A percentile compares a stretch with the other conserved stretches of the same genome.
Evolutionary conservation across 2,888 invertebrate genomes (phyloP).

Genomic region (Drosophila subsilvestris): DNA sequence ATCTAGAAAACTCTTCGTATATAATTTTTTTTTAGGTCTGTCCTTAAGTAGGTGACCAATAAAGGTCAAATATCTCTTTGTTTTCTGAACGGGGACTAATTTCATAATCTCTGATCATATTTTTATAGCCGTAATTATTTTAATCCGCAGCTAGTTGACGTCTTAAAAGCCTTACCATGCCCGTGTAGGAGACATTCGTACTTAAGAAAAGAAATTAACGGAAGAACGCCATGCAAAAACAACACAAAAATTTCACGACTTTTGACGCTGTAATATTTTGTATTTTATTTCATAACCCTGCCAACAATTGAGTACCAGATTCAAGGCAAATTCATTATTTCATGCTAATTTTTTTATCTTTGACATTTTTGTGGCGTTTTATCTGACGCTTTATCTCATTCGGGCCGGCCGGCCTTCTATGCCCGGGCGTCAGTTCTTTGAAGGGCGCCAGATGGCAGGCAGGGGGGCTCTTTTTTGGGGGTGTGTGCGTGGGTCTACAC

Average conservation of each 20-base stretch:
- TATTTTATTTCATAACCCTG: slow-evolving; percentile 24
- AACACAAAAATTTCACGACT: too few relatives aligned
- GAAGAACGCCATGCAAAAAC: too few relatives aligned
- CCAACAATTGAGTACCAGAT: slow-evolving; percentile 18
- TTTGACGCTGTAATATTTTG: slow-evolving; percentile 32
- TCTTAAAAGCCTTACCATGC: background rate
- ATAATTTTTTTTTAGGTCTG: too few relatives aligned
- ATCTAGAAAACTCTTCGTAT: too few relatives aligned
- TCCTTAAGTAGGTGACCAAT: too few relatives aligned
- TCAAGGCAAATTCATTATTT: slow-evolving; percentile 51
- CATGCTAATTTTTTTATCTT: slow-evolving; percentile 54
- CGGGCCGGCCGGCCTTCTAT: slow-evolving; percentile 33
- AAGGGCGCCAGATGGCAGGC: slow-evolving; percentile 15
- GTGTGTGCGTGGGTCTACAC: slow-evolving; percentile 12
- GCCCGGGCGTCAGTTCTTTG: slow-evolving; percentile 15
- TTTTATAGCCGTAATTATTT: too few relatives aligned
- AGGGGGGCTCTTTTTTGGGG: background rate
- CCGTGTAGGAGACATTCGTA: slow-evolving; percentile 23
- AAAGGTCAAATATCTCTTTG: too few relatives aligned
- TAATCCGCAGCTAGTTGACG: too few relatives aligned
- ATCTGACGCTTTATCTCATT: slow-evolving; percentile 1
- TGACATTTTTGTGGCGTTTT: slow-evolving; percentile 17
- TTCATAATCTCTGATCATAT: too few relatives aligned
- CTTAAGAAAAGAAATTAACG: slow-evolving; percentile 22
- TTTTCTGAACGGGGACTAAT: too few relatives aligned